These are phyloP conservation scores for Idaea biselata DNA, from an alignment of 2,888 invertebrate genomes.

Conservation along the genomic window DNA sequence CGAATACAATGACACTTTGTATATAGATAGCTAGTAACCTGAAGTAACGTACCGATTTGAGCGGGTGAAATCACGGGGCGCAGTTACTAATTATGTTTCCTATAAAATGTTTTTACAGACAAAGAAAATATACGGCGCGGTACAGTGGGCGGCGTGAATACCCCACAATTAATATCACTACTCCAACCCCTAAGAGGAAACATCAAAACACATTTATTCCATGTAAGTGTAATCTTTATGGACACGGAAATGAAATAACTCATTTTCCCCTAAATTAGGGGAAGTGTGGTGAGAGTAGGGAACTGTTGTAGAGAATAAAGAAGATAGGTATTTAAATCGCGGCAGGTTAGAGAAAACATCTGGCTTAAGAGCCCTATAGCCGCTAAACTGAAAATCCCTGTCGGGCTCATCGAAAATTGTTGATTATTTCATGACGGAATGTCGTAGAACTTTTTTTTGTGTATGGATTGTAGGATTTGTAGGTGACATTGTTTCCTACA, in stretches of 20 bases:
- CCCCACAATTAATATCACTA: not conserved
- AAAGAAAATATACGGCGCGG: not conserved
- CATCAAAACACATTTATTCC: conserved; percentile 1
- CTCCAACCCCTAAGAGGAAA: not conserved
- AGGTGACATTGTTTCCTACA: no score
- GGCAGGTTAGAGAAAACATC: not conserved
- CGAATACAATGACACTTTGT: no score
- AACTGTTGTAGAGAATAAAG: not conserved
- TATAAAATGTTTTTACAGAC: no score
- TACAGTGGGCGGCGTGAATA: not conserved
- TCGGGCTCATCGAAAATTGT: no score
- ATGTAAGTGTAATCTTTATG: conserved; percentile 21
- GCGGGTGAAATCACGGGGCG: no score
- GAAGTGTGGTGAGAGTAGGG: conserved; percentile 5
- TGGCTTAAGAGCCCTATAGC: not conserved
- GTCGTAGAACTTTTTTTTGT: no score
- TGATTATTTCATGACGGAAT: no score
- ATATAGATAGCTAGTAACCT: no score
- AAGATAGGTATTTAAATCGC: not conserved
- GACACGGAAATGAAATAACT: conserved; percentile 26
- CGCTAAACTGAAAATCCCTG: no score
- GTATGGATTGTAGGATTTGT: no score
- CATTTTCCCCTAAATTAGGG: conserved; percentile 27
- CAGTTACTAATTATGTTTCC: no score
- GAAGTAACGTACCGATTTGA: no score